Evolutionary conservation across 2,797 vertebrate genomes (phyloP), one percentile per base, ranked within the genome.

Genomic region (Avahi laniger): DNA sequence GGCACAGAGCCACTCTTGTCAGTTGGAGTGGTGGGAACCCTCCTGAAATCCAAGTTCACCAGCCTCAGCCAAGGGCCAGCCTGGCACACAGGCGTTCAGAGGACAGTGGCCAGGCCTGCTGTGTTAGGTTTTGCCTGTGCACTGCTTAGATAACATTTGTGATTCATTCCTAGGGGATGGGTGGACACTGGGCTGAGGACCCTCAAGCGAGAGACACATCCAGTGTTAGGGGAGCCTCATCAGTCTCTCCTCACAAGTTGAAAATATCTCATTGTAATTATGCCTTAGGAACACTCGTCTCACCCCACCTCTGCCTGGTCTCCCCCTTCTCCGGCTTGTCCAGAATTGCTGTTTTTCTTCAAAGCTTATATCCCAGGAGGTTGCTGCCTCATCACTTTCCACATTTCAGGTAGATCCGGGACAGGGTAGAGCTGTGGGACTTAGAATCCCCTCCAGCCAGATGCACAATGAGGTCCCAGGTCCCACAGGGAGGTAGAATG

Each of bases 401-500:
- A 1, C 22, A 38, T 10, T 75, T 52, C 2, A 1, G n/a, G 35
- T 30, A 18, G n/a, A 33, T 75, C n/a, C 30, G 46, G 50, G 80
- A 35, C n/a, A 30, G 48, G 54, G 38, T 7, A 87, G 63, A 81
- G 91, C 38, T 9, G 0, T 54, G 59, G 75, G 76, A 9, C 75
- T 69, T 65, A 24, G 46, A 41, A 38, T 43, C 35, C 17, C 8
- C 8, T 38, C 52, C 57, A 7, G 10, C 69, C 3, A n/a, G 52
- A n/a, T 30, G 12, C 73, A 33, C 59, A 61, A 26, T 17, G 48
- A 50, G 28, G 48, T 59, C 80, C 54, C 7, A 17, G 7, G 35
- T 85, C 59, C n/a, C 41, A 15, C 46, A 2, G 28, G 6, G 28
- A 33, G 1, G 18, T 52, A 22, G 22, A 1, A 18, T 2, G 0